Conservation (phyloP, 92 coral and sea anemone genomes). For the Parazoanthus swiftii region DNA sequence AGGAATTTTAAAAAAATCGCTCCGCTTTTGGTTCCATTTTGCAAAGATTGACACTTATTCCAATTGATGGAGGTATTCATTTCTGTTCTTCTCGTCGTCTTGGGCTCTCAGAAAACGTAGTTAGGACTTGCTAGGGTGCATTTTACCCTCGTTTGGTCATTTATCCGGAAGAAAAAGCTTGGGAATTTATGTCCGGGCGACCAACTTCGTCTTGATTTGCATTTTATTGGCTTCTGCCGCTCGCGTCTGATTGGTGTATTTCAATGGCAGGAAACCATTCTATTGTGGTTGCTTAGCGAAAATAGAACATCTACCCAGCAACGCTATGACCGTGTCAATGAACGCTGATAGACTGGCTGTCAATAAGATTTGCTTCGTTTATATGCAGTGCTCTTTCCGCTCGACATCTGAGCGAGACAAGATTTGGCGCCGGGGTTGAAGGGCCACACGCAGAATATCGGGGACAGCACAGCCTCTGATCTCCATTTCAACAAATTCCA, state of each 20-base stretch:
- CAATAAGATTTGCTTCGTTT: constrained; percentile 58
- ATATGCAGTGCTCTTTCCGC: constrained; percentile 47
- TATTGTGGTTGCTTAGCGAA: constrained; percentile 98
- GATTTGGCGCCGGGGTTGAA: constrained; percentile 68
- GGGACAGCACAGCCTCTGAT: constrained; percentile 5
- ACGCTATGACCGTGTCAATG: constrained; percentile 65
- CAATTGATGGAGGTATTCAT: background rate
- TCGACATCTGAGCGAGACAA: constrained; percentile 44
- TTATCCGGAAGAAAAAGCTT: constrained; percentile 1
- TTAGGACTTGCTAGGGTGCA: background rate
- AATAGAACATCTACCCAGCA: constrained; percentile 93
- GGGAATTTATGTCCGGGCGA: constrained; percentile 37
- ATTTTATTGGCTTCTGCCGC: constrained; percentile 64
- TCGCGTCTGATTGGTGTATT: constrained; percentile 67
- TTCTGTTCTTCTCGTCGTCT: background rate
- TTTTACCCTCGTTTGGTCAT: background rate
- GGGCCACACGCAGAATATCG: constrained; percentile 56
- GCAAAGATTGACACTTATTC: background rate
- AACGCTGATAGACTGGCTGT: constrained; percentile 79
- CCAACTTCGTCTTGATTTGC: constrained; percentile 50
- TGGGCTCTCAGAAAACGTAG: background rate
- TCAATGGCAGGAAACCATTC: constrained; percentile 75
- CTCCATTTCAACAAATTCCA: constrained; percentile 14
- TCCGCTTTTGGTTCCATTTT: constrained; percentile 49
- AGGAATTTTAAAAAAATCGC: constrained; percentile 54